A percentile compares a stretch with the other conserved stretches of the same genome.
These are phyloP conservation scores for Corythornis madagascariensis DNA, from an alignment of 2,113 vertebrate species.

Conservation along the genomic window DNA sequence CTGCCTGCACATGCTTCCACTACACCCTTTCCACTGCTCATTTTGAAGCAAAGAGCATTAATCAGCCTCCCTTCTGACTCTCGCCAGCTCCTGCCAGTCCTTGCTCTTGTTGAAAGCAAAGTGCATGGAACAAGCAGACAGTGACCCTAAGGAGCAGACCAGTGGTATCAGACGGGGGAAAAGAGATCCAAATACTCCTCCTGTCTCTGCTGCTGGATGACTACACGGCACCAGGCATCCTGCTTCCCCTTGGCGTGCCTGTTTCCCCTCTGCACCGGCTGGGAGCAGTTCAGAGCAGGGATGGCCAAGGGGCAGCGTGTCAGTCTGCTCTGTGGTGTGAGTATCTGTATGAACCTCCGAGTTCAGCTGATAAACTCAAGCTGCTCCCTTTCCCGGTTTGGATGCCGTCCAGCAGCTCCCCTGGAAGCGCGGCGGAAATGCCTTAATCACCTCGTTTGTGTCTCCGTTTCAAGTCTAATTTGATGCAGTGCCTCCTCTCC, in stretches of 20 bases:
- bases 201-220: neutral
- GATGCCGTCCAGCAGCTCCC: neutral
- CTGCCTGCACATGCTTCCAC: neutral
- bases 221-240: fast-evolving
- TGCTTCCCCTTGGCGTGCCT: neutral
- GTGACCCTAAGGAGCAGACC: neutral
- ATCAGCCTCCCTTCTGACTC: neutral
- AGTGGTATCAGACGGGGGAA: neutral
- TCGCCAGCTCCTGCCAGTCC: neutral
- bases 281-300: fast-evolving
- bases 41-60: neutral
- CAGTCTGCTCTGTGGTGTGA: neutral
- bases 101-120: fast-evolving
- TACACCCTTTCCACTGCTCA: fast-evolving
- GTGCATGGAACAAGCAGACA: neutral
- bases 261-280: neutral
- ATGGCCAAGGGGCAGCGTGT: neutral
- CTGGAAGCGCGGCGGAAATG: neutral
- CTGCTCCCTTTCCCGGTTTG: neutral
- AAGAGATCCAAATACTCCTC: neutral
- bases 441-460: slow-evolving; percentile 18
- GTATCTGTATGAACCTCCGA: neutral
- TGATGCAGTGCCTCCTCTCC: neutral
- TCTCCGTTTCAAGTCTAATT: slow-evolving; percentile 33
- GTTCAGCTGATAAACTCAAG: slow-evolving; percentile 1